Conservation (phyloP, 2,113 vertebrate species). For the Ailurus styani region DNA sequence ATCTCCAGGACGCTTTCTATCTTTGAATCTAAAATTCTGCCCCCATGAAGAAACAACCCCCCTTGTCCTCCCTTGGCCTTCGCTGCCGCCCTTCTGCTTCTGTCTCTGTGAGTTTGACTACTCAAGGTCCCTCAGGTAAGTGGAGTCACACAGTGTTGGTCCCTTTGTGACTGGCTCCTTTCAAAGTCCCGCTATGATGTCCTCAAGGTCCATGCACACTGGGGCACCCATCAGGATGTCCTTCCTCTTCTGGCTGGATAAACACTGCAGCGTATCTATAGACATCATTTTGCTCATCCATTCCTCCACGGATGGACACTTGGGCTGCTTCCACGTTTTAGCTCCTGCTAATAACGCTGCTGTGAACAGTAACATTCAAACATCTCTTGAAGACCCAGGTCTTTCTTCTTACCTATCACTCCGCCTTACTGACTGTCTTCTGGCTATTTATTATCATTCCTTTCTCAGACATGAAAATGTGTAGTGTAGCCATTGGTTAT, state of each 20-base stretch:
- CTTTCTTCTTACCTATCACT: background rate
- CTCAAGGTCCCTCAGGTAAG: background rate
- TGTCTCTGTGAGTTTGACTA: background rate
- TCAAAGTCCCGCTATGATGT: background rate
- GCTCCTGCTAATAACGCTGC: background rate
- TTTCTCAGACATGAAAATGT: background rate
- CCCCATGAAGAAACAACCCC: background rate
- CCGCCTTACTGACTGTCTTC: too few relatives aligned
- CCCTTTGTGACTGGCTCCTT: background rate
- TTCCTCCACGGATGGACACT: background rate
- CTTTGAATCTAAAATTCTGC: background rate
- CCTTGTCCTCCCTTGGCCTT: background rate
- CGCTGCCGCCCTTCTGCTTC: background rate
- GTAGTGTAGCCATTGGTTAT: background rate
- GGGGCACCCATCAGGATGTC: background rate
- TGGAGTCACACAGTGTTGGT: too few relatives aligned
- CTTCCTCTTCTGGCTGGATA: background rate
- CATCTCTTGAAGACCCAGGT: background rate
- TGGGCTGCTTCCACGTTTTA: background rate
- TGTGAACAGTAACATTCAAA: background rate
- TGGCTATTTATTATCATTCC: background rate
- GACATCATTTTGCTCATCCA: background rate
- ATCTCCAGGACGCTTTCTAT: background rate
- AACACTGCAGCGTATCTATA: background rate
- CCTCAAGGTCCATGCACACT: background rate